phyloP scores from a whole-genome alignment of 2,797 vertebrate genomes.

The Pangasius larnaudii region DNA sequence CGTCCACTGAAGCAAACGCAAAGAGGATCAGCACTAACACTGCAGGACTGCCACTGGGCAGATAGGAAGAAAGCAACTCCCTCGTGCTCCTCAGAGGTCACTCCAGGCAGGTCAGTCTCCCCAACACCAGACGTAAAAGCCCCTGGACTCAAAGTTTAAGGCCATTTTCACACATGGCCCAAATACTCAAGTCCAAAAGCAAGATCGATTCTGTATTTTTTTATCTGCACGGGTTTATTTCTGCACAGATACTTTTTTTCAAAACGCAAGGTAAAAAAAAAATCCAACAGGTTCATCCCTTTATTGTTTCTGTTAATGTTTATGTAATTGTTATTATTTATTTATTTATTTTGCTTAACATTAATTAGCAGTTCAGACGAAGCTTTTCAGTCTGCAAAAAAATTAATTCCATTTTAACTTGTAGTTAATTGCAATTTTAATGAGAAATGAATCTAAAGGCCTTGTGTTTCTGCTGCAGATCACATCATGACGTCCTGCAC shows the following conservation, averaged over 20 bases:
- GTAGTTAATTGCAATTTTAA: background rate
- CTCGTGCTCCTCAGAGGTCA: conserved; percentile 84
- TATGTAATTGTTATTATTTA: background rate
- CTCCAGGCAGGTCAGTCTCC: conserved; percentile 78
- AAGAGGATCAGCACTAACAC: conserved; percentile 92
- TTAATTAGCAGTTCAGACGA: background rate
- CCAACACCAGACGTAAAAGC: conserved; percentile 79
- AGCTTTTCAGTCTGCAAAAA: background rate
- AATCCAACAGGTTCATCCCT: background rate
- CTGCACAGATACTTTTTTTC: background rate
- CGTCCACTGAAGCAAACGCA: conserved; percentile 85
- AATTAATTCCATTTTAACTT: background rate
- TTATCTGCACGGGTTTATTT: background rate
- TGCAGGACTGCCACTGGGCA: conserved; percentile 83
- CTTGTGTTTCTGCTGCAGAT: background rate
- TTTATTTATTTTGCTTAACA: background rate
- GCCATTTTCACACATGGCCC: conserved; percentile 1
- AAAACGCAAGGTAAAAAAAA: background rate
- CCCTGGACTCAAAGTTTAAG: background rate
- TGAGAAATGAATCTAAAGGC: background rate
- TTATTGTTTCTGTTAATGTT: background rate
- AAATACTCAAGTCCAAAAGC: background rate
- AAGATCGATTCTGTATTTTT: background rate
- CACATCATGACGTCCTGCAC: too few species aligned
- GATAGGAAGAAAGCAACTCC: conserved; percentile 88